Conservation (phyloP, 2,888 invertebrate genomes). For the Aleiodes testaceus region DNA sequence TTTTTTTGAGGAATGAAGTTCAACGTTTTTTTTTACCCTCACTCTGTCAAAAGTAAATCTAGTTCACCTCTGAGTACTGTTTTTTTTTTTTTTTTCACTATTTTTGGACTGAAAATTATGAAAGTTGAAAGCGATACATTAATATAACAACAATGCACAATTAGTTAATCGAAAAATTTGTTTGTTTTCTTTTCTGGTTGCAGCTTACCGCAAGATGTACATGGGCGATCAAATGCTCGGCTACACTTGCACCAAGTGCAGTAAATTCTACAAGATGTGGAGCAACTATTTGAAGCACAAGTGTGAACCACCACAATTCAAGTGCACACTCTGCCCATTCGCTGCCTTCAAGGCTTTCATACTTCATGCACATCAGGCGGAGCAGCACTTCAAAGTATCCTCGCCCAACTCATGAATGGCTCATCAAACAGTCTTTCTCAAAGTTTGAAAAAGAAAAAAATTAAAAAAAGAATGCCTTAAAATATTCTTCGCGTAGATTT, state of each 20-base stretch:
- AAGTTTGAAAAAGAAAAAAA: conserved; percentile 19
- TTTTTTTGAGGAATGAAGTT: conserved; percentile 51
- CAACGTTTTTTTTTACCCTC: conserved; percentile 43
- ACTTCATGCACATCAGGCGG: conserved; percentile 72
- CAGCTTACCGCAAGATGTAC: conserved; percentile 72
- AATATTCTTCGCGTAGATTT: conserved; percentile 25
- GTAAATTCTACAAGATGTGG: conserved; percentile 74
- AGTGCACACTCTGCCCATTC: conserved; percentile 70
- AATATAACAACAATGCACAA: background rate
- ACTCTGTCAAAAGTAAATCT: conserved; percentile 9
- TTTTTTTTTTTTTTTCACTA: too few species aligned
- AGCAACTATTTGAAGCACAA: conserved; percentile 72
- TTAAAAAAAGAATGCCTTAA: conserved; percentile 37
- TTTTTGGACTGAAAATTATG: conserved; percentile 11
- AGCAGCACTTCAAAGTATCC: conserved; percentile 70
- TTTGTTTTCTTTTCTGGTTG: conserved; percentile 60
- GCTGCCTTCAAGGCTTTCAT: conserved; percentile 72
- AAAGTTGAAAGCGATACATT: background rate
- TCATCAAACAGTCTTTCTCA: background rate
- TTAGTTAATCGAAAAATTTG: conserved; percentile 10
- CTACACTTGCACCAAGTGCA: conserved; percentile 72
- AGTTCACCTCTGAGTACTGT: conserved; percentile 5
- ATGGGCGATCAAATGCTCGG: conserved; percentile 71
- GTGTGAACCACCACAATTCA: conserved; percentile 71
- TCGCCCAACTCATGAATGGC: conserved; percentile 64